Base-by-base conservation (phyloP, 2,888 invertebrate genomes). In the Drosophila kambysellisi region DNA sequence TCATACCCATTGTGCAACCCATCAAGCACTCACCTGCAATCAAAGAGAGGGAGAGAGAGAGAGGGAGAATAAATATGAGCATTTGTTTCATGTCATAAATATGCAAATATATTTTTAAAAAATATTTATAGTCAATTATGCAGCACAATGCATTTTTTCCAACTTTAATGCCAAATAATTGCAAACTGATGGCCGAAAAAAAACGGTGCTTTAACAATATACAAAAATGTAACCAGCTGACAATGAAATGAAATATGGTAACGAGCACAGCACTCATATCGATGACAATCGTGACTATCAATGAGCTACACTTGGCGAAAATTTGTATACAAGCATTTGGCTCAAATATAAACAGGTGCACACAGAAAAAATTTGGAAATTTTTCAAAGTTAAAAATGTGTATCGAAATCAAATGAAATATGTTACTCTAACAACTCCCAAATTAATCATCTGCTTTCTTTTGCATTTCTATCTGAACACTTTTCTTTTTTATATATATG, bases 11-110 rank as follows among this genome's bases (percentile, higher is more conserved):
- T 32, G 20, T 53, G 48, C 65, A 61, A 67, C 61, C 57, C 41
- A 60, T 60, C 63, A 57, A 37, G 58, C 67, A 83, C 90, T 90
- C 79, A 90, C 86, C 90, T 90, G 87, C 58, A 84, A 78, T 17
- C 66, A 74, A 30, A 75, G 17, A 61, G 50, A 73, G 37, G 39
- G 32, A 39, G 35, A 61, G 30, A 58, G 46, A 74, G 39, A 43
- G 32, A 39, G 32, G 25, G 37, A 61, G 29, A 56, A 25, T 33
- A 25, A 52, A 20, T 46, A 70, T 76, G 59, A 71, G 60, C 32
- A 65, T 70, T 60, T 58, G 54, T 41, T 70, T 30, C 37, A 33
- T 60, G 48, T 57, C 56, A 60, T 60, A 70, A 59, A 74, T 50
- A 56, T 43, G 20, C 30, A 17, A 32, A 11, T 20, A 41, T 20